phyloP scores from a whole-genome alignment of 1,140 invertebrate genomes.

The Trichoplusia ni region DNA sequence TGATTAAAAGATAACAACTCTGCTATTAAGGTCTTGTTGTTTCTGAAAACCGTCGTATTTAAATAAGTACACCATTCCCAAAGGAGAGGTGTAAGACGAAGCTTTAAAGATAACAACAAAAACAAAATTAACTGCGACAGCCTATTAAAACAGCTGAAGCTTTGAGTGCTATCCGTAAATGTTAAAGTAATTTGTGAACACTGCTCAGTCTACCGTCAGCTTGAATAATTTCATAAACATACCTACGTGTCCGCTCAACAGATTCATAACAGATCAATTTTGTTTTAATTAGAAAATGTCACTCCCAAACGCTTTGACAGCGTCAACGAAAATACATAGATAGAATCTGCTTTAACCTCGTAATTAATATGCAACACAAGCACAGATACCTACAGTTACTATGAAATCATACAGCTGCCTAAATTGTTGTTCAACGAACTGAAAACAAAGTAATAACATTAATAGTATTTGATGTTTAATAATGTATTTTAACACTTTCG shows the following conservation, averaged over 20 bases:
- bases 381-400: no score
- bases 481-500: no score
- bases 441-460: no score
- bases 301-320: slow-evolving; percentile 13
- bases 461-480: no score
- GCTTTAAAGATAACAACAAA: slow-evolving; percentile 2
- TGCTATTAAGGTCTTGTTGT: no score
- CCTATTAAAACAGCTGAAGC: slow-evolving; percentile 17
- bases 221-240: slow-evolving; percentile 19
- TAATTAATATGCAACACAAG: slow-evolving; percentile 9
- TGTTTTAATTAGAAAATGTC: slow-evolving; percentile 24
- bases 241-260: background rate
- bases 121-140: slow-evolving; percentile 14
- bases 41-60: no score
- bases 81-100: background rate
- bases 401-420: no score
- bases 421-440: no score
- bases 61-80: no score
- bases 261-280: slow-evolving; percentile 20
- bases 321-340: slow-evolving; percentile 9
- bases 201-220: slow-evolving; percentile 13
- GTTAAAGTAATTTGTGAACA: slow-evolving; percentile 15
- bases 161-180: slow-evolving; percentile 13
- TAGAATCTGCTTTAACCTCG: background rate
- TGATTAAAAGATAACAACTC: no score